Evolutionary conservation across 2,888 invertebrate species (phyloP).

Genomic region (Holacanthella duospinosa): DNA sequence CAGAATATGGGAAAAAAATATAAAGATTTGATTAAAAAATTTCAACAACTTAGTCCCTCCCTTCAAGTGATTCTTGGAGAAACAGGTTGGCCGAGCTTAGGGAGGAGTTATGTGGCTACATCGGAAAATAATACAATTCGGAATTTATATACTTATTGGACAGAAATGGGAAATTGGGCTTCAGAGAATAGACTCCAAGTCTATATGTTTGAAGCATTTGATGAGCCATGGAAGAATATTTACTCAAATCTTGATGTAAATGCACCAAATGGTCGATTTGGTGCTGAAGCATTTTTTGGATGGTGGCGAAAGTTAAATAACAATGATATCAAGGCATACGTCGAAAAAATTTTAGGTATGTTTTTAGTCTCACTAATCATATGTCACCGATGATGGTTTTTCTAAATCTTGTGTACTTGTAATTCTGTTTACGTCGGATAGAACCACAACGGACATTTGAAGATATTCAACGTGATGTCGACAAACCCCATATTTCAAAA

Average conservation of each 20-base stretch:
- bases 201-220: conserved; percentile 23
- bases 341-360: conserved; percentile 19
- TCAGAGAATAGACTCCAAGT: conserved; percentile 10
- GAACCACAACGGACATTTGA: background rate
- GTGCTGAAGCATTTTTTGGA: conserved; percentile 15
- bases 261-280: conserved; percentile 5
- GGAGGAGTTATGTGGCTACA: background rate
- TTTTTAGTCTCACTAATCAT: no score
- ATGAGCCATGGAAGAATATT: conserved; percentile 21
- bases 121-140: background rate
- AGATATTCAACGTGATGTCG: no score
- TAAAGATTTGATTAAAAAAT: background rate
- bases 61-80: conserved; percentile 1
- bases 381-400: no score
- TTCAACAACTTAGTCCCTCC: background rate
- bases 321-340: conserved; percentile 4
- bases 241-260: background rate
- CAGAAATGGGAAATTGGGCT: conserved; percentile 14
- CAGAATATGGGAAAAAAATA: background rate
- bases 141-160: conserved; percentile 17
- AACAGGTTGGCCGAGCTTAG: conserved; percentile 4
- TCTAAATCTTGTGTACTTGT: no score
- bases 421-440: no score
- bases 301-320: conserved; percentile 25
- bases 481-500: no score